phyloP scores from a whole-genome alignment of 1,140 invertebrate genomes.

The Harpegnathos saltator region DNA sequence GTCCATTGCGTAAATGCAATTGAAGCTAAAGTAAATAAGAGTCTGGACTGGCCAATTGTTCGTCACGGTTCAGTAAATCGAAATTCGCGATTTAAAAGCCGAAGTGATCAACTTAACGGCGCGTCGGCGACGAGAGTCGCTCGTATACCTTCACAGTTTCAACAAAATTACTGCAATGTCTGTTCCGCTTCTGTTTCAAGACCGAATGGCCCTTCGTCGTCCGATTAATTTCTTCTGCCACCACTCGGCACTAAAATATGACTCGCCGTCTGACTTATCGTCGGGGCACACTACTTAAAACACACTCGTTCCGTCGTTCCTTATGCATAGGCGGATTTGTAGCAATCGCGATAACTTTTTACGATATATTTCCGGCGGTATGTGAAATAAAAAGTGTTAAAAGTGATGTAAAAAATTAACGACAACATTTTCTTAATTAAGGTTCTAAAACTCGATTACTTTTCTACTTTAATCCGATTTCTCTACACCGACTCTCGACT shows the following conservation, averaged over 20 bases:
- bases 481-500: constrained; percentile 18
- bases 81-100: constrained; percentile 52
- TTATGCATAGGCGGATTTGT: background rate
- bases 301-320: background rate
- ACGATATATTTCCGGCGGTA: background rate
- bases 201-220: background rate
- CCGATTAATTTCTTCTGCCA: constrained; percentile 22
- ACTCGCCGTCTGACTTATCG: background rate
- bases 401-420: background rate
- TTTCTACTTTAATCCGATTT: background rate
- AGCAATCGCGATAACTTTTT: background rate
- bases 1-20: constrained; percentile 53
- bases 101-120: constrained; percentile 54
- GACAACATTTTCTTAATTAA: background rate
- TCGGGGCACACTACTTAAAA: constrained; percentile 22
- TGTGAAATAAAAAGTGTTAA: background rate
- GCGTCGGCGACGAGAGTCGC: constrained; percentile 24
- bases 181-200: constrained; percentile 35
- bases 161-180: constrained; percentile 37
- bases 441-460: background rate
- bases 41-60: constrained; percentile 37
- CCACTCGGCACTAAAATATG: constrained; percentile 2
- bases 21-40: constrained; percentile 50
- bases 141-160: constrained; percentile 42
- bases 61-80: constrained; percentile 33